Evolutionary conservation across 2,113 vertebrate genomes (phyloP).

Genomic region (Eira barbara): DNA sequence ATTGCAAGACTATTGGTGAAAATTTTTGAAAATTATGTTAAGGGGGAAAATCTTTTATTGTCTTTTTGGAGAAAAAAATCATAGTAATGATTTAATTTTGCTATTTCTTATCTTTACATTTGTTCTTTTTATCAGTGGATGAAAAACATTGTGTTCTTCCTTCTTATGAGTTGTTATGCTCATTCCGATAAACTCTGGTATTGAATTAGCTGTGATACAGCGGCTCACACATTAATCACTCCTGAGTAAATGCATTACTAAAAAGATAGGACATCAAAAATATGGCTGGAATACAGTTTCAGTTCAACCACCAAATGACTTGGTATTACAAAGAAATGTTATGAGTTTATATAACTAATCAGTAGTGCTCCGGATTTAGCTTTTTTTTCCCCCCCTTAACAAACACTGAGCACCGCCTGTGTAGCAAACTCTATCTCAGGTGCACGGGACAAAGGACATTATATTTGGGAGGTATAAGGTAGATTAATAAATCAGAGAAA

Average conservation of each 20-base stretch:
- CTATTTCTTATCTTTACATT: conserved; percentile 3
- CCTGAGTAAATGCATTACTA: conserved; percentile 15
- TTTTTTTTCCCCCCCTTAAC: no score
- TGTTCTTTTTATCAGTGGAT: conserved; percentile 22
- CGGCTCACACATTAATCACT: conserved; percentile 33
- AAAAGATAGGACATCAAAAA: not conserved
- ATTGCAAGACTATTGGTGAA: not conserved
- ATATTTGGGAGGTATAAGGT: not conserved
- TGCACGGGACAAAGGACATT: not conserved
- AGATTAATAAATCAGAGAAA: not conserved
- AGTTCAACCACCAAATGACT: not conserved
- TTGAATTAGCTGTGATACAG: conserved; percentile 26
- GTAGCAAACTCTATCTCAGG: not conserved
- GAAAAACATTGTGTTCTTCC: conserved; percentile 2
- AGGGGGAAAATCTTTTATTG: not conserved
- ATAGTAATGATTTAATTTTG: not conserved
- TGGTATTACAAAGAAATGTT: not conserved
- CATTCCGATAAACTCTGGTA: conserved; percentile 19
- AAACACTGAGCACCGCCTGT: not conserved
- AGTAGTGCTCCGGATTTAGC: not conserved
- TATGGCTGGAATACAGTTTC: not conserved
- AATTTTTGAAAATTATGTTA: not conserved
- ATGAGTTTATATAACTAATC: not conserved
- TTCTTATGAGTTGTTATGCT: conserved; percentile 37
- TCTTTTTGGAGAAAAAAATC: conserved; percentile 18